These are phyloP conservation scores for Podarcis muralis DNA, from an alignment of 2,113 vertebrate genomes.

Conservation along the genomic window DNA sequence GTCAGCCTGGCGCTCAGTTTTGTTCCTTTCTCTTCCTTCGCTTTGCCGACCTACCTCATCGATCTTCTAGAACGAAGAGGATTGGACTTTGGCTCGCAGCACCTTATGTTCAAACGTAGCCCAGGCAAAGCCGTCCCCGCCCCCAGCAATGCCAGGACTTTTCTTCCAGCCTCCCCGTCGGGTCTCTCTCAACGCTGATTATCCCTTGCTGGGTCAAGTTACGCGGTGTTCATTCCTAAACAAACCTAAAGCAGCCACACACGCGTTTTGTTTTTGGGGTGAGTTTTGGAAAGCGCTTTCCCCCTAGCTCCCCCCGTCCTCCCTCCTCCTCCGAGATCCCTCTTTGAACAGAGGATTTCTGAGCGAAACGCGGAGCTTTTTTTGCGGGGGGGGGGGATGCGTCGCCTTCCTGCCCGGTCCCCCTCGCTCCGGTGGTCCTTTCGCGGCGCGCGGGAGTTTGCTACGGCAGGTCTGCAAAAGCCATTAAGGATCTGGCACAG, in stretches of 20 bases:
- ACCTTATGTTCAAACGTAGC: not conserved
- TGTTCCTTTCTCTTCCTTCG: too few species aligned
- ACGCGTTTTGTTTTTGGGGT: not conserved
- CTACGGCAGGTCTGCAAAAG: conserved; percentile 84
- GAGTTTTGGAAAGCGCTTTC: too few species aligned
- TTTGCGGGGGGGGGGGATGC: too few species aligned
- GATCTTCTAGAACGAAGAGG: not conserved
- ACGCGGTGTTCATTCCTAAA: not conserved
- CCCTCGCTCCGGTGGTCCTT: conserved; percentile 55
- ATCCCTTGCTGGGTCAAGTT: not conserved
- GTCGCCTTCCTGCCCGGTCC: too few species aligned
- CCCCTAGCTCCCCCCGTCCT: not conserved
- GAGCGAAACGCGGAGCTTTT: not conserved
- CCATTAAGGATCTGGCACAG: conserved; percentile 86
- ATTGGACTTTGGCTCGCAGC: not conserved
- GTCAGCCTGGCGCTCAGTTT: too few species aligned
- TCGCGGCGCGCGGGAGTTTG: conserved; percentile 46
- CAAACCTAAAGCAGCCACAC: not conserved
- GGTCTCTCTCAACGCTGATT: not conserved
- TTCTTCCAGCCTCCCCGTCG: not conserved
- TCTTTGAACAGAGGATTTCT: not conserved
- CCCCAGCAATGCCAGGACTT: not conserved
- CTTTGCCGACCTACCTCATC: not conserved
- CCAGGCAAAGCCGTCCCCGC: not conserved
- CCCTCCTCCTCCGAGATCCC: not conserved